A percentile compares a stretch with the other conserved stretches of the same genome.
Evolutionary conservation across 1,140 invertebrate genomes (phyloP).

Genomic region (Lordiphosa collinella): DNA sequence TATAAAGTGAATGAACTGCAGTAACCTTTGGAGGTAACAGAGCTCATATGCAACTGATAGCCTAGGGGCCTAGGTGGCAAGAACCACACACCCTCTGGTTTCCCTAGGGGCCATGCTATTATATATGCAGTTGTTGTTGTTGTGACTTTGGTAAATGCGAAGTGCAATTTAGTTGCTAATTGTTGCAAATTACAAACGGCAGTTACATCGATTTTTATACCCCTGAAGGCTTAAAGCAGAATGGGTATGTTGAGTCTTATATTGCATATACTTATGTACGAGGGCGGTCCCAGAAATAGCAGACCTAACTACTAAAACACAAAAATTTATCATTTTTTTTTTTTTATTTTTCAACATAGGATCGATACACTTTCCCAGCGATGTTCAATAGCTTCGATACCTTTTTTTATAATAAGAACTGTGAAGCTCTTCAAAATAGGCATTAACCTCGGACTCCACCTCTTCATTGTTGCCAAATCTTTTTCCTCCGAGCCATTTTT

Average conservation of each 20-base stretch:
- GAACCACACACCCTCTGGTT: conserved; percentile 30
- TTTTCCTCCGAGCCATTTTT: no score
- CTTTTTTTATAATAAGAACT: no score
- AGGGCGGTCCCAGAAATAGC: no score
- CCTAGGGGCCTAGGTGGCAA: neutral
- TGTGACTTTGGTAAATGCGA: conserved; percentile 27
- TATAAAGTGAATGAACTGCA: conserved; percentile 56
- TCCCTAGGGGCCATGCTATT: conserved; percentile 6
- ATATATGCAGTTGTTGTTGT: conserved; percentile 4
- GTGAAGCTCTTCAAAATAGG: no score
- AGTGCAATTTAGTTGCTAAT: conserved; percentile 59
- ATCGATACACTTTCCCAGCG: no score
- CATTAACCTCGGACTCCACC: no score
- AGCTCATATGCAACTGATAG: conserved; percentile 1
- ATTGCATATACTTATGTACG: no score
- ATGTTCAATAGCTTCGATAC: no score
- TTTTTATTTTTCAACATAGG: no score
- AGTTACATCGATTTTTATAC: conserved; percentile 58
- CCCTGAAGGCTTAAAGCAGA: neutral
- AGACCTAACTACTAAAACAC: no score
- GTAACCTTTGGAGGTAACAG: conserved; percentile 36
- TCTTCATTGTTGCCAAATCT: no score
- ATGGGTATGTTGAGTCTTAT: conserved; percentile 11
- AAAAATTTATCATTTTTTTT: no score
- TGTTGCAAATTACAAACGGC: conserved; percentile 52